A percentile compares a stretch with the other conserved stretches of the same genome.
Conservation (phyloP, 1,140 invertebrate genomes). For the Sweltsa coloradensis region DNA sequence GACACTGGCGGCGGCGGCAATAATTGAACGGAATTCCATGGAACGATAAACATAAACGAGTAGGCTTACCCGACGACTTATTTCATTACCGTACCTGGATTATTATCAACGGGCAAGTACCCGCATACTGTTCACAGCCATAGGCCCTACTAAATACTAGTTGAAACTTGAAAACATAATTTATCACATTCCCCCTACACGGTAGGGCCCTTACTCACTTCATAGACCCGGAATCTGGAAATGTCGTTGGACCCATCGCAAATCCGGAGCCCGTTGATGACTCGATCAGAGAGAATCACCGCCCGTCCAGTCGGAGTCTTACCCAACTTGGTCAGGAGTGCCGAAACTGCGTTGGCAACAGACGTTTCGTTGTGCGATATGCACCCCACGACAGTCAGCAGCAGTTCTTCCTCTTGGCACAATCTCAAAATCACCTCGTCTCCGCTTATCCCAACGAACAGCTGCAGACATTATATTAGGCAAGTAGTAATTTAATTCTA, state of each 20-base stretch:
- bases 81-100: not conserved
- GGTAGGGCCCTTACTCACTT: conserved; percentile 32
- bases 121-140: not conserved
- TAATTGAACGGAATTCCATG: no score
- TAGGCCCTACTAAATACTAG: conserved; percentile 4
- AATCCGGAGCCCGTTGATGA: conserved; percentile 36
- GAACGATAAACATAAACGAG: no score
- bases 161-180: conserved; percentile 5
- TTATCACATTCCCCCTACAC: conserved; percentile 14
- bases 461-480: conserved; percentile 6
- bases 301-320: conserved; percentile 28
- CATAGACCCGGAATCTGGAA: conserved; percentile 43
- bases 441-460: conserved; percentile 7
- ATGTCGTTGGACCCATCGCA: conserved; percentile 38
- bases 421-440: conserved; percentile 26
- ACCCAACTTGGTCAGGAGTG: conserved; percentile 40
- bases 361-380: conserved; percentile 41
- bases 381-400: conserved; percentile 37
- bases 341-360: conserved; percentile 42
- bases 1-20: no score
- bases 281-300: conserved; percentile 31
- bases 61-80: not conserved
- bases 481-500: not conserved
- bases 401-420: conserved; percentile 36
- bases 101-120: conserved; percentile 1